Percentiles rank a stretch among this genome's conserved stretches.
Conservation (phyloP, 2,888 invertebrate genomes). For the Spodoptera littoralis region DNA sequence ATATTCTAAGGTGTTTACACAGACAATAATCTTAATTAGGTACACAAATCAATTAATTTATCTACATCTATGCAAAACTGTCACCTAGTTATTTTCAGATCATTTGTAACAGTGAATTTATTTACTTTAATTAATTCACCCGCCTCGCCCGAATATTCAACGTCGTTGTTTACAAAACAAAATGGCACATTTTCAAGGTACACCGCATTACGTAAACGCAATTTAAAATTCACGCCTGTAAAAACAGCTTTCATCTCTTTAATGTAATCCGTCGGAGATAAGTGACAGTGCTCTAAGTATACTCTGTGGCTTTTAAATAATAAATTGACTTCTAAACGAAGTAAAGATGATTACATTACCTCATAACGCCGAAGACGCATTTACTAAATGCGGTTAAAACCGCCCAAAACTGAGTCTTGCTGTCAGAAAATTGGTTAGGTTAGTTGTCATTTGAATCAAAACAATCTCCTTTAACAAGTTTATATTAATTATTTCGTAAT, state of each 20-base stretch:
- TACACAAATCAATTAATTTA: background rate
- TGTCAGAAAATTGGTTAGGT: slow-evolving; percentile 24
- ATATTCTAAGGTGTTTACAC: too few species aligned
- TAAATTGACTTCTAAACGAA: slow-evolving; percentile 58
- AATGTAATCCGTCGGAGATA: slow-evolving; percentile 73
- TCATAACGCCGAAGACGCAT: slow-evolving; percentile 28
- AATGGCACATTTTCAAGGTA: slow-evolving; percentile 49
- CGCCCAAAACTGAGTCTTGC: slow-evolving; percentile 18
- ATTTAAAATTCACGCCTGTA: slow-evolving; percentile 82
- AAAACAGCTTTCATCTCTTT: slow-evolving; percentile 81
- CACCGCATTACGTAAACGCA: slow-evolving; percentile 67
- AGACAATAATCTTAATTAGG: too few species aligned
- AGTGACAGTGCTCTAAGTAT: slow-evolving; percentile 66
- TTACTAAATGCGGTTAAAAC: slow-evolving; percentile 32
- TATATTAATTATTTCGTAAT: slow-evolving; percentile 20
- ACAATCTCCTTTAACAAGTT: slow-evolving; percentile 21
- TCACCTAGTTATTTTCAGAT: slow-evolving; percentile 8
- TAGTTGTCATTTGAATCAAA: slow-evolving; percentile 11
- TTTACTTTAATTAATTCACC: slow-evolving; percentile 39
- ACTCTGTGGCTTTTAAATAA: slow-evolving; percentile 54
- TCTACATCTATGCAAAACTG: background rate
- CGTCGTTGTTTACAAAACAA: slow-evolving; percentile 50
- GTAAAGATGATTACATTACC: slow-evolving; percentile 35
- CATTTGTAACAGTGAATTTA: slow-evolving; percentile 27
- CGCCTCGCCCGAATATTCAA: slow-evolving; percentile 28